These are phyloP conservation scores for Physocephala rufipes DNA, from an alignment of 2,888 invertebrate species.

Conservation along the genomic window DNA sequence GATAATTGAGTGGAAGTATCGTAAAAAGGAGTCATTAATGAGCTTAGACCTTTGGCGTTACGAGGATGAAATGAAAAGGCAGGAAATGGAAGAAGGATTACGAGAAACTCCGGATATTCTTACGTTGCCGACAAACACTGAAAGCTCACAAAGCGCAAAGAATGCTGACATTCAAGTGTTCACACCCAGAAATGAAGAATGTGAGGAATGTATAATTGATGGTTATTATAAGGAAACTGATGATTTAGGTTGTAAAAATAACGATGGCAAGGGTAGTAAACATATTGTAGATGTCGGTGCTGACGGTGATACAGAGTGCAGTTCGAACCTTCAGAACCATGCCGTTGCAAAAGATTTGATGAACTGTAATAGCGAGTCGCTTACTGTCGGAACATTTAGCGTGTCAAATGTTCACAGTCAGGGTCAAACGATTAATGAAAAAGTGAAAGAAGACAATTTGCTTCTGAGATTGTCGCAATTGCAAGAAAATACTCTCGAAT, in stretches of 20 bases:
- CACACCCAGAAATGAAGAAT: no score
- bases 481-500: no score
- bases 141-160: no score
- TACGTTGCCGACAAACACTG: background rate
- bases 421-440: background rate
- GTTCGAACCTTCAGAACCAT: background rate
- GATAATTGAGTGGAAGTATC: background rate
- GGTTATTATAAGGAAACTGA: no score
- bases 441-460: background rate
- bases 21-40: conserved; percentile 17
- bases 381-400: background rate
- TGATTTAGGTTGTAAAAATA: no score
- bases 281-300: background rate
- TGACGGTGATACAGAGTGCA: background rate
- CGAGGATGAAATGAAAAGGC: background rate
- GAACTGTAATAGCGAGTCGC: background rate
- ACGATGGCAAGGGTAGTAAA: no score
- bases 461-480: background rate
- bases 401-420: background rate
- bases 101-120: background rate
- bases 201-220: no score
- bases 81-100: background rate
- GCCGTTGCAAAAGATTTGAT: background rate
- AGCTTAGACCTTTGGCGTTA: background rate
- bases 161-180: no score